These are phyloP conservation scores for Lepidurus arcticus DNA, from an alignment of 1,140 invertebrate genomes.

Conservation along the genomic window DNA sequence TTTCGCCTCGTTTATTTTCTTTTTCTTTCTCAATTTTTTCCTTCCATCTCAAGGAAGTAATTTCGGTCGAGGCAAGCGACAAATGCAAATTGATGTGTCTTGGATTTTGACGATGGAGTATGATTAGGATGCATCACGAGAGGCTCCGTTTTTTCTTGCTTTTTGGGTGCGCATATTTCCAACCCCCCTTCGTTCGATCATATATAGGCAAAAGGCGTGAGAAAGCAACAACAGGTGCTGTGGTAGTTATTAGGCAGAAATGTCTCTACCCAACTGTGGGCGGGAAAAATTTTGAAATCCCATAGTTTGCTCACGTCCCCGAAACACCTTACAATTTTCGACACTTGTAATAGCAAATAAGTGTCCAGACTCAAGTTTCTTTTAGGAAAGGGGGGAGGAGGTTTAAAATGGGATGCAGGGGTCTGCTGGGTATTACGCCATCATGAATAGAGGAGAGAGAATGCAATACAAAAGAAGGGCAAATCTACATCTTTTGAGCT, in stretches of 20 bases:
- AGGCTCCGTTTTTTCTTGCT: background rate
- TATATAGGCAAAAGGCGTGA: background rate
- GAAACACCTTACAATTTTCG: background rate
- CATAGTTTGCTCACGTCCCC: background rate
- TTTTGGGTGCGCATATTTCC: background rate
- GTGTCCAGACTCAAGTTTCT: background rate
- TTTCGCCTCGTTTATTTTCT: background rate
- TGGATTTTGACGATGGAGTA: background rate
- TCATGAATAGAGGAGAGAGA: background rate
- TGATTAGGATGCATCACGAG: slow-evolving; percentile 14
- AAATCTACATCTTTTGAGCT: background rate
- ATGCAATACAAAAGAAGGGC: background rate
- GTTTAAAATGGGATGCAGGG: background rate
- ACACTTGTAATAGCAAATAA: background rate
- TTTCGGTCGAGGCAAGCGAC: background rate
- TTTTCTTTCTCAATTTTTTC: background rate
- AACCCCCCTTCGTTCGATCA: background rate
- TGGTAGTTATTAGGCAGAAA: background rate
- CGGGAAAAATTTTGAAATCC: background rate
- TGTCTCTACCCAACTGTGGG: background rate
- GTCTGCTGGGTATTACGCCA: too few species aligned
- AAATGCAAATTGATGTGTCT: background rate
- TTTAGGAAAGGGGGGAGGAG: background rate
- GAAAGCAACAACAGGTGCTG: slow-evolving; percentile 15
- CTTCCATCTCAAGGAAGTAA: background rate